phyloP scores from a whole-genome alignment of 1,140 invertebrate genomes.

The Archivesica marissinica region DNA sequence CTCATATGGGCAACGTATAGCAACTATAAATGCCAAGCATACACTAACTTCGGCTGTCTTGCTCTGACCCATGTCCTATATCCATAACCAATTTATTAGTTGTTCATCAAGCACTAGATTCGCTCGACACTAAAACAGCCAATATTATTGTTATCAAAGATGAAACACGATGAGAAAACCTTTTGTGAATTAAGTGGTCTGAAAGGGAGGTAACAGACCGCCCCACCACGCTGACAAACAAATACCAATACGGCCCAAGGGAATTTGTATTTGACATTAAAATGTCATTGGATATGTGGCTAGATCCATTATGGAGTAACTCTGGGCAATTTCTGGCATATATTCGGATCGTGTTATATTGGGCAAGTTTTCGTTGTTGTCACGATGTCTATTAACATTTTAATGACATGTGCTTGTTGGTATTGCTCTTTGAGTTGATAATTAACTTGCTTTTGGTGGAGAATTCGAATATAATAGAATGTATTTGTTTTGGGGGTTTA shows the following conservation, averaged over 20 bases:
- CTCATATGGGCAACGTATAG: no score
- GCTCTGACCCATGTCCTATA: no score
- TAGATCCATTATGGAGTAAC: conserved; percentile 18
- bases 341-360: conserved; percentile 29
- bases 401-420: no score
- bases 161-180: conserved; percentile 5
- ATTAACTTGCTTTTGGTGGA: no score
- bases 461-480: no score
- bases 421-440: no score
- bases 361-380: neutral
- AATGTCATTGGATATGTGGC: conserved; percentile 39
- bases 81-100: neutral
- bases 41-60: no score
- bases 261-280: conserved; percentile 39
- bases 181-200: neutral
- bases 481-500: no score
- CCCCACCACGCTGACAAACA: conserved; percentile 20
- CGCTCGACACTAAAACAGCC: conserved; percentile 3
- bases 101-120: neutral
- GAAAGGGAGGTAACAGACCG: conserved; percentile 33
- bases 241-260: conserved; percentile 33
- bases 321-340: conserved; percentile 32
- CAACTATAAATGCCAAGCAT: no score
- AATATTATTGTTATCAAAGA: conserved; percentile 6
- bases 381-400: no score